Evolutionary conservation across 2,113 vertebrate genomes (phyloP).

Genomic region (Pterocles gutturalis): DNA sequence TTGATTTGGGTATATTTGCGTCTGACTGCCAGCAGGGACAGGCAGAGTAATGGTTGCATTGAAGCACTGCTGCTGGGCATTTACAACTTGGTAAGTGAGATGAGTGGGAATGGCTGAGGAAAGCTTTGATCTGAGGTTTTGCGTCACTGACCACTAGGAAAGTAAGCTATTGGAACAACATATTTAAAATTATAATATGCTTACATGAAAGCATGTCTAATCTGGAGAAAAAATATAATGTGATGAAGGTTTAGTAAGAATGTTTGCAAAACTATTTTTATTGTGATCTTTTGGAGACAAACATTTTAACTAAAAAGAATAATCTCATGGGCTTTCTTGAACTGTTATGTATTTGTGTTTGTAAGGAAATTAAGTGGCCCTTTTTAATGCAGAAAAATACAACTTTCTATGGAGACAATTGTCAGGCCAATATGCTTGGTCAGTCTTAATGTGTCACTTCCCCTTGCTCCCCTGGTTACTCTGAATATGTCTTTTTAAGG

Average conservation of each 20-base stretch:
- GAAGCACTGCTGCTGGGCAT: constrained; percentile 96
- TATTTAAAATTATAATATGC: not conserved
- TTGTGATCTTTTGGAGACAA: not conserved
- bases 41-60: constrained; percentile 96
- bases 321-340: not conserved
- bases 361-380: not conserved
- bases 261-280: not conserved
- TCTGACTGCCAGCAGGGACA: constrained; percentile 90
- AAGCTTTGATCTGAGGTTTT: not conserved
- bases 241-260: not conserved
- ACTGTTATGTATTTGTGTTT: not conserved
- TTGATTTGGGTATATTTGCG: constrained; percentile 95
- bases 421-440: not conserved
- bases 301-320: not conserved
- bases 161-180: not conserved
- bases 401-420: not conserved
- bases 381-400: not conserved
- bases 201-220: not conserved
- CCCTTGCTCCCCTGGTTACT: not conserved
- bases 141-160: not conserved
- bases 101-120: not conserved
- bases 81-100: constrained; percentile 92
- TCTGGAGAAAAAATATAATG: not conserved
- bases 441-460: not conserved
- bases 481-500: not conserved